These are phyloP conservation scores for Microtus pennsylvanicus DNA, from an alignment of 2,113 vertebrate species.

Conservation along the genomic window DNA sequence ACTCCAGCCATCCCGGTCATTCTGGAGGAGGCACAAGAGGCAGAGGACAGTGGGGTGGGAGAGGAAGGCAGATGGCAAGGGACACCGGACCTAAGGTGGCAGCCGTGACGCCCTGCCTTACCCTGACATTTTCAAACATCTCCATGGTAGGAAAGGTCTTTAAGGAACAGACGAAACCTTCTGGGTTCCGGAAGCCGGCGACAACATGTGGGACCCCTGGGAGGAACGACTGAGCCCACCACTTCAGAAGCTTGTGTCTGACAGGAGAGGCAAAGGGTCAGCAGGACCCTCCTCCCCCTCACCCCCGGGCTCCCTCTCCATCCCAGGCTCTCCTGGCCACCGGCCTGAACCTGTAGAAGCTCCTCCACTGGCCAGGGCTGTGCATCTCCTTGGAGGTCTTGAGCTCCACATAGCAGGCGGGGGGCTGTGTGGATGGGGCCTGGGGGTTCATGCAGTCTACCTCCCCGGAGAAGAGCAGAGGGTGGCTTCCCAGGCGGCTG, in stretches of 20 bases:
- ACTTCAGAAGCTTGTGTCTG: slow-evolving; percentile 95
- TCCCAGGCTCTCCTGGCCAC: not conserved
- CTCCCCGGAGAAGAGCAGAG: slow-evolving; percentile 93
- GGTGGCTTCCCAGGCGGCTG: slow-evolving; percentile 90
- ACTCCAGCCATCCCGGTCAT: slow-evolving; percentile 92
- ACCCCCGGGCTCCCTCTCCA: not conserved
- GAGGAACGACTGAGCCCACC: slow-evolving; percentile 97
- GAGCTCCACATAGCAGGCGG: slow-evolving; percentile 93
- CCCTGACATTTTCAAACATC: slow-evolving; percentile 93
- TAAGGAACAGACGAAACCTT: slow-evolving; percentile 89
- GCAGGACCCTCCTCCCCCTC: no score
- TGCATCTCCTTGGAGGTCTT: slow-evolving; percentile 94
- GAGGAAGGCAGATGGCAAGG: not conserved
- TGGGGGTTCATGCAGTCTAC: slow-evolving; percentile 92
- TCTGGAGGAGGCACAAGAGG: slow-evolving; percentile 80
- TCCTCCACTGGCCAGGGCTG: slow-evolving; percentile 91
- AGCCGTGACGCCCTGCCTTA: slow-evolving; percentile 68
- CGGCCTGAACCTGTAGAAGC: slow-evolving; percentile 90
- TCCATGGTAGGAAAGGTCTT: slow-evolving; percentile 92
- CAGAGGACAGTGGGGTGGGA: not conserved
- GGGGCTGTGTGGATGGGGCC: slow-evolving; percentile 84
- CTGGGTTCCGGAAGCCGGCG: slow-evolving; percentile 92
- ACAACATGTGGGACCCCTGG: slow-evolving; percentile 92
- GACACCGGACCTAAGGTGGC: not conserved
- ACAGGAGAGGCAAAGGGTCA: slow-evolving; percentile 5